Conservation (phyloP, 2,888 invertebrate genomes). For the Horisme vitalbata region DNA sequence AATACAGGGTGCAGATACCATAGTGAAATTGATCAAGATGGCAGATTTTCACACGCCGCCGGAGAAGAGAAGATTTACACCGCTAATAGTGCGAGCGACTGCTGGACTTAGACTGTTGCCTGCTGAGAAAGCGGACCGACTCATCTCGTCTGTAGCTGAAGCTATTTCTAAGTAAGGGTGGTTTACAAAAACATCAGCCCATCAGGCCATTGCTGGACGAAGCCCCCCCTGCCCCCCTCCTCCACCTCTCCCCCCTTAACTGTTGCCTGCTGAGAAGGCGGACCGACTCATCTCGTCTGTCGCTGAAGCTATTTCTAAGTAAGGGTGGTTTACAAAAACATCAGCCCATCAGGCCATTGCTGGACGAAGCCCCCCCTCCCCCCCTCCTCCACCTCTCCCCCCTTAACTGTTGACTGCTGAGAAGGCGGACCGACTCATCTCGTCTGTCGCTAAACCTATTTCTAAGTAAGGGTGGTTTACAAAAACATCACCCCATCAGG, state of each 20-base stretch:
- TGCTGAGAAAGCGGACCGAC: constrained; percentile 71
- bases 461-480: constrained; percentile 77
- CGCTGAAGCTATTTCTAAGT: constrained; percentile 84
- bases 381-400: no score
- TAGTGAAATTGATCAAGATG: constrained; percentile 87
- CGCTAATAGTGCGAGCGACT: constrained; percentile 95
- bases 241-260: no score
- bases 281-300: constrained; percentile 88
- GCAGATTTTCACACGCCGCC: constrained; percentile 91
- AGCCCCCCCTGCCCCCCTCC: no score
- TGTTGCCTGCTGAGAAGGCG: constrained; percentile 64
- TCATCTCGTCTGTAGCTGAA: constrained; percentile 88
- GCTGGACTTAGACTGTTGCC: constrained; percentile 87
- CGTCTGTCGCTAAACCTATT: constrained; percentile 87
- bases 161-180: constrained; percentile 84
- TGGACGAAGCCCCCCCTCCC: no score
- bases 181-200: no score
- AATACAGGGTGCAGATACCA: constrained; percentile 87
- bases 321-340: no score
- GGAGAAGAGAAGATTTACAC: constrained; percentile 88
- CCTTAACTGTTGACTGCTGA: constrained; percentile 63
- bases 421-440: constrained; percentile 84
- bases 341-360: no score
- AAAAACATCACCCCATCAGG: no score
- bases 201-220: no score